Evolutionary conservation across 2,113 vertebrate genomes (phyloP).

Genomic region (Pelvicachromis taeniatus): DNA sequence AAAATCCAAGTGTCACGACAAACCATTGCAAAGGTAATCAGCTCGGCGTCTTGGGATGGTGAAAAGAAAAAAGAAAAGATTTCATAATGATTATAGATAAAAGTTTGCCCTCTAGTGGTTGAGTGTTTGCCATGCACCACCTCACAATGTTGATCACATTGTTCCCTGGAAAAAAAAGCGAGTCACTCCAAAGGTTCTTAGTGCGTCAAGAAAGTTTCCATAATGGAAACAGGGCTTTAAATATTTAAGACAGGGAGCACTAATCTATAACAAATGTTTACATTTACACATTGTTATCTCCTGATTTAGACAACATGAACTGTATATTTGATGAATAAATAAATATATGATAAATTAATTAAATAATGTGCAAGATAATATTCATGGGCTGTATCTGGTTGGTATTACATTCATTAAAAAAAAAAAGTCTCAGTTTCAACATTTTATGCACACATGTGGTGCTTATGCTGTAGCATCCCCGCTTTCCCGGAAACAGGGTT

Average conservation of each 20-base stretch:
- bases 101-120: constrained; percentile 54
- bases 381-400: background rate
- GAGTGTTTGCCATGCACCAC: background rate
- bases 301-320: background rate
- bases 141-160: background rate
- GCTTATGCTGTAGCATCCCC: background rate
- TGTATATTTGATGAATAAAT: background rate
- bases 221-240: background rate
- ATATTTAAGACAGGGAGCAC: background rate
- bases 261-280: background rate
- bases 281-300: background rate
- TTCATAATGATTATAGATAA: background rate
- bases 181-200: background rate
- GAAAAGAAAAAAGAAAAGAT: background rate
- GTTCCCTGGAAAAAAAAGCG: background rate
- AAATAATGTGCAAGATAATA: background rate
- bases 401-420: background rate
- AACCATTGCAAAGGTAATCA: background rate
- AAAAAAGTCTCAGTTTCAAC: background rate
- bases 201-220: background rate
- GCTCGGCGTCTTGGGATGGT: background rate
- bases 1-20: background rate
- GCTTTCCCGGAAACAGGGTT: background rate
- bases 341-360: background rate
- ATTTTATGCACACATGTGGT: background rate